Evolutionary conservation across 1,140 invertebrate species (phyloP).

Genomic region (Halictus rubicundus): DNA sequence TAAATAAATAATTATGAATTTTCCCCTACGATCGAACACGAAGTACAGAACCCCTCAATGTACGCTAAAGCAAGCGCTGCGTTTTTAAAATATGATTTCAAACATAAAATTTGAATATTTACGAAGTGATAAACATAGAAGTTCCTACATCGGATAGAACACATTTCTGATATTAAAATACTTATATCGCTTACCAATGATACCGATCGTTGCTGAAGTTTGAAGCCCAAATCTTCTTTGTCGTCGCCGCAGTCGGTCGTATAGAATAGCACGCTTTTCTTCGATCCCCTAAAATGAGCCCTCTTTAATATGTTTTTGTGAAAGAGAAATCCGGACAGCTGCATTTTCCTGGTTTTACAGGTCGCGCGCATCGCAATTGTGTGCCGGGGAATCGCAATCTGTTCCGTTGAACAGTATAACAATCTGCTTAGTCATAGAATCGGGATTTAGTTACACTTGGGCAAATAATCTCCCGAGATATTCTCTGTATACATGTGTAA

Average conservation of each 20-base stretch:
- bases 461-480: neutral
- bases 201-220: constrained; percentile 74
- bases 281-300: constrained; percentile 72
- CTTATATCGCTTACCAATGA: constrained; percentile 70
- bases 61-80: no score
- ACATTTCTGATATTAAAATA: neutral
- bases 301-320: constrained; percentile 11
- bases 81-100: neutral
- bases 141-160: neutral
- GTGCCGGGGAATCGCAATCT: neutral
- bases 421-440: neutral
- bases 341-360: neutral
- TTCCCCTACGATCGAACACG: no score
- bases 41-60: no score
- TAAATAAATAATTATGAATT: no score
- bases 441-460: neutral
- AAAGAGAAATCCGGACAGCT: neutral
- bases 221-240: constrained; percentile 71
- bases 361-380: neutral
- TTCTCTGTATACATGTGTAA: no score
- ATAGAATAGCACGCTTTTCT: constrained; percentile 76
- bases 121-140: neutral
- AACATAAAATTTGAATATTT: neutral
- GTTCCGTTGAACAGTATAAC: neutral
- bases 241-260: constrained; percentile 76